Evolutionary conservation across 2,888 invertebrate genomes (phyloP).

Genomic region (Drosophila testacea): DNA sequence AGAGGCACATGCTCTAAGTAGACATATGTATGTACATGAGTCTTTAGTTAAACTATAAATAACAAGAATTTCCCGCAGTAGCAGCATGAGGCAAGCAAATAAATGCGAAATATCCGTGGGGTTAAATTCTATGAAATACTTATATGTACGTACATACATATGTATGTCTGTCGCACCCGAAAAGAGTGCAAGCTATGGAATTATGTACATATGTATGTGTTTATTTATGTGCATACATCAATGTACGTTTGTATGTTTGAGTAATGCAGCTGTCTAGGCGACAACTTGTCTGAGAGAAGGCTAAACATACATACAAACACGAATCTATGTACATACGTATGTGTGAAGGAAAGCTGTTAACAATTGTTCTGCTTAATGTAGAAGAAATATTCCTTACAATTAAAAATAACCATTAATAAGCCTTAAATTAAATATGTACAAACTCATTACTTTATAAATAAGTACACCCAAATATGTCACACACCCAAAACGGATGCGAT

Average conservation of each 20-base stretch:
- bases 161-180: neutral
- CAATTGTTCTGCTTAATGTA: too few species aligned
- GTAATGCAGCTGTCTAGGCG: slow-evolving; percentile 7
- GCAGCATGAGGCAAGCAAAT: slow-evolving; percentile 1
- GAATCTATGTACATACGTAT: too few species aligned
- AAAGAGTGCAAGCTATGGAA: slow-evolving; percentile 35
- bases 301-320: neutral
- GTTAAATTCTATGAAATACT: slow-evolving; percentile 8
- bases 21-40: neutral
- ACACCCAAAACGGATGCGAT: neutral
- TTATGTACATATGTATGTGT: neutral
- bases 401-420: neutral
- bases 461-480: neutral
- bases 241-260: neutral
- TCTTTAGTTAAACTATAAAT: slow-evolving; percentile 45
- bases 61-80: slow-evolving; percentile 13
- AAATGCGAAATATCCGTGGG: slow-evolving; percentile 19
- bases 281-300: slow-evolving; percentile 10
- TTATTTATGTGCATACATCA: too few species aligned
- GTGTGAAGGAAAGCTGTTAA: too few species aligned
- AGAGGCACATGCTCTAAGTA: neutral
- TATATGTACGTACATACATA: neutral
- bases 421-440: neutral
- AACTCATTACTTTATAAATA: neutral
- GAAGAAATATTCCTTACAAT: neutral